A percentile compares a stretch with the other conserved stretches of the same genome.
These are phyloP conservation scores for Sceloporus tristichus DNA, from an alignment of 2,113 vertebrate genomes.

Conservation along the genomic window DNA sequence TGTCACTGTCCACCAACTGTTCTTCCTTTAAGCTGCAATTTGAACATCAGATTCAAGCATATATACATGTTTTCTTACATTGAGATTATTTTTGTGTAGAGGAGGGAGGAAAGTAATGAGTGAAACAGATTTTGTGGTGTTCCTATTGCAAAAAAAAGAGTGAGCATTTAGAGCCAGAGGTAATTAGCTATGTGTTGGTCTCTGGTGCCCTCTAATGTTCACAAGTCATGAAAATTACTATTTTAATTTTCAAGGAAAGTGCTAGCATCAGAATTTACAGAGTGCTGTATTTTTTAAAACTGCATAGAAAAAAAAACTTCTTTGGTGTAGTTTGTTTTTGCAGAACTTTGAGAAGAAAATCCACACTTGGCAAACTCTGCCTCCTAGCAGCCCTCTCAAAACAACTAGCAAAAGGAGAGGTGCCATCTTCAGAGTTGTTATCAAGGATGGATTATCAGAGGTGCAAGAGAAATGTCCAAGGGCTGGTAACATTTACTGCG, in stretches of 20 bases:
- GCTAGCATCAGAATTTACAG: not conserved
- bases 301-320: not conserved
- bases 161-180: not conserved
- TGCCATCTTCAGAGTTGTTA: not conserved
- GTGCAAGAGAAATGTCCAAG: no score
- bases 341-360: not conserved
- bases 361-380: no score
- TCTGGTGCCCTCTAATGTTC: slow-evolving; percentile 70
- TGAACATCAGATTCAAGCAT: no score
- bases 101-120: not conserved
- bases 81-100: no score
- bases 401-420: no score
- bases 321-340: not conserved
- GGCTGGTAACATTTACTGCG: no score
- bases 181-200: slow-evolving; percentile 19
- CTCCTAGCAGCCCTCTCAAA: not conserved
- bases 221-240: not conserved
- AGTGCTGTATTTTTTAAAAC: not conserved
- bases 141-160: no score
- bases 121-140: no score
- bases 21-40: no score
- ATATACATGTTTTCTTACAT: no score
- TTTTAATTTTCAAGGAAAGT: not conserved
- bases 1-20: no score
- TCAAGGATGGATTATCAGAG: no score